phyloP scores from a whole-genome alignment of 1,140 invertebrate species.

The Oncopodura yosiiana region DNA sequence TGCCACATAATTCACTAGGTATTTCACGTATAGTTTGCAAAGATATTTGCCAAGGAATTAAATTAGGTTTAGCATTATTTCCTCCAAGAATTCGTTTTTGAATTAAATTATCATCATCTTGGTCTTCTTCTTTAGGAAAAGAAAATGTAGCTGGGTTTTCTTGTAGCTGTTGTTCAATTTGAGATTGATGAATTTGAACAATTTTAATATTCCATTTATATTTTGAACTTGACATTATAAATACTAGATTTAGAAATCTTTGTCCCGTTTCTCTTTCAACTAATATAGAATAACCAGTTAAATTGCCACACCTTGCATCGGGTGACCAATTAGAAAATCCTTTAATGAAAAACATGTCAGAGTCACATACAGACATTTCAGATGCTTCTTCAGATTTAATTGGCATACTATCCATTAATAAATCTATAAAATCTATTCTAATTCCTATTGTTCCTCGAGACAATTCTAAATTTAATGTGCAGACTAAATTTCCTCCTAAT shows the following conservation, averaged over 20 bases:
- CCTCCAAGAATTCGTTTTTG: slow-evolving; percentile 15
- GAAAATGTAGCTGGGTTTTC: no score
- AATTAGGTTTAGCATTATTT: slow-evolving; percentile 12
- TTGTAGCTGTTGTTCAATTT: slow-evolving; percentile 20
- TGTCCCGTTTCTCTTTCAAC: slow-evolving; percentile 23
- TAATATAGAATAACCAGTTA: slow-evolving; percentile 24
- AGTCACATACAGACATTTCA: slow-evolving; percentile 24
- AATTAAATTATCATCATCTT: slow-evolving; percentile 8
- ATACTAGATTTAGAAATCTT: slow-evolving; percentile 7
- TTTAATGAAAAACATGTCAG: slow-evolving; percentile 29
- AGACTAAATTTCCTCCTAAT: slow-evolving; percentile 15
- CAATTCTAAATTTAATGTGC: slow-evolving; percentile 21
- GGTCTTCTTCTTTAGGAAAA: no score
- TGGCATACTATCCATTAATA: slow-evolving; percentile 17
- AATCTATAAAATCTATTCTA: slow-evolving; percentile 23
- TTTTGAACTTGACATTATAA: slow-evolving; percentile 23
- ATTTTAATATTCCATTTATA: slow-evolving; percentile 26
- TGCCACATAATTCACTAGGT: slow-evolving; percentile 9
- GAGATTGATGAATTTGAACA: slow-evolving; percentile 14
- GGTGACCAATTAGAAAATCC: slow-evolving; percentile 27
- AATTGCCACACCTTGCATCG: slow-evolving; percentile 28
- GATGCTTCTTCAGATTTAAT: background rate
- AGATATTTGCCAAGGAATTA: slow-evolving; percentile 23
- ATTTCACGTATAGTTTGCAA: slow-evolving; percentile 16
- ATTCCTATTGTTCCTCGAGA: slow-evolving; percentile 12